A percentile compares a stretch with the other conserved stretches of the same genome.
phyloP scores from a whole-genome alignment of 2,113 vertebrate species.

The Carettochelys insculpta region DNA sequence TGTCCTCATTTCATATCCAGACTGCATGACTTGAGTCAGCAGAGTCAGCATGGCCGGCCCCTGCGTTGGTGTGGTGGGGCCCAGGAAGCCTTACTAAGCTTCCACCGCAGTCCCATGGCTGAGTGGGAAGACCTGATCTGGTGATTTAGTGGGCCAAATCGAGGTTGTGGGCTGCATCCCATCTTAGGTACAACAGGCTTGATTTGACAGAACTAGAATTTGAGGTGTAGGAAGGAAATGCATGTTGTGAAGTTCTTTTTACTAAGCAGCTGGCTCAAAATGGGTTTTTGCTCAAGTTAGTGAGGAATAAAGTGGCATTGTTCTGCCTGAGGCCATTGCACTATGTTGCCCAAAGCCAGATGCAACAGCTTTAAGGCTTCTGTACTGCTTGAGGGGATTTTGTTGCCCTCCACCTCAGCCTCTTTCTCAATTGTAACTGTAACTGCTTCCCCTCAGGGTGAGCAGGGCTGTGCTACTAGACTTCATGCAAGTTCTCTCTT shows the following conservation, averaged over 20 bases:
- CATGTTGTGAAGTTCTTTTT: neutral
- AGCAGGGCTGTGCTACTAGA: rapidly evolving
- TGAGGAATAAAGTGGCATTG: neutral
- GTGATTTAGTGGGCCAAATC: no score
- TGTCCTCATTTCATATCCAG: neutral
- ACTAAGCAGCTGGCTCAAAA: slow-evolving; percentile 23
- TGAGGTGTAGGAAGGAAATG: neutral
- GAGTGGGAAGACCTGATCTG: no score
- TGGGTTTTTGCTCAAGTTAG: neutral
- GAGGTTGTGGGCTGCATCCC: no score
- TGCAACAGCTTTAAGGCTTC: neutral
- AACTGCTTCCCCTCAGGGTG: neutral
- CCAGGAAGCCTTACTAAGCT: no score
- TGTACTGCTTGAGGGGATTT: neutral
- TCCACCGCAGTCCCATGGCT: no score
- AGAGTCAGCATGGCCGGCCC: no score
- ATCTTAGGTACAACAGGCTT: neutral
- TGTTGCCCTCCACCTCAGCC: neutral
- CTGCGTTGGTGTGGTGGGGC: no score
- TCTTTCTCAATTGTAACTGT: slow-evolving; percentile 25
- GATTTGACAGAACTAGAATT: neutral
- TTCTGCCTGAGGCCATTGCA: neutral
- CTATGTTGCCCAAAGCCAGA: neutral
- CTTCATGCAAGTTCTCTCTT: neutral
- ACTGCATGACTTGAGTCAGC: no score